phyloP scores from a whole-genome alignment of 2,888 invertebrate species.

The Yponomeuta cagnagella region DNA sequence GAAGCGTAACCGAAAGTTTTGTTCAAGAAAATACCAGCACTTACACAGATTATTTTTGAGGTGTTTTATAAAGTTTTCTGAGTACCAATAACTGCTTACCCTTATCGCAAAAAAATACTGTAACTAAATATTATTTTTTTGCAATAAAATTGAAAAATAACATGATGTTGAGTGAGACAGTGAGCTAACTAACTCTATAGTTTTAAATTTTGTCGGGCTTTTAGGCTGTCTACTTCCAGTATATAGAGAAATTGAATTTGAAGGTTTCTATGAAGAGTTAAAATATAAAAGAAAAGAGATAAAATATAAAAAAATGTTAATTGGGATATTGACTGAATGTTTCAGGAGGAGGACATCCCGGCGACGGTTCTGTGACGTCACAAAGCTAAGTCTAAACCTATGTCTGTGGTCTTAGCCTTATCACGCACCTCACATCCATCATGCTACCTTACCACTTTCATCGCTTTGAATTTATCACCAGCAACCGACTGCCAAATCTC shows the following conservation, averaged over 20 bases:
- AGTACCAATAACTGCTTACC: not conserved
- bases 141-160: too few relatives aligned
- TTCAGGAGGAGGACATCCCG: conserved; percentile 70
- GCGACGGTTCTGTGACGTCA: conserved; percentile 64
- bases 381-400: conserved; percentile 68
- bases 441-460: conserved; percentile 67
- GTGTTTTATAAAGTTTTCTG: not conserved
- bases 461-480: conserved; percentile 39
- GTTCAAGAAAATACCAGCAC: too few relatives aligned
- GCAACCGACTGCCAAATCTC: conserved; percentile 38
- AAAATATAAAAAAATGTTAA: not conserved
- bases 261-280: too few relatives aligned
- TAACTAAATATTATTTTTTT: not conserved
- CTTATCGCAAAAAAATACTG: too few relatives aligned
- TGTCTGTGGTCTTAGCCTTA: conserved; percentile 63
- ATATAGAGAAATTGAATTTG: too few relatives aligned
- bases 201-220: too few relatives aligned
- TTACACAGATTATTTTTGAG: too few relatives aligned
- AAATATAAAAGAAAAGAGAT: too few relatives aligned
- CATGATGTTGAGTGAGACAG: too few relatives aligned
- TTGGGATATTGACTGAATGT: conserved; percentile 5
- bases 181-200: too few relatives aligned
- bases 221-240: too few relatives aligned
- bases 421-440: conserved; percentile 51
- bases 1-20: too few relatives aligned